These are phyloP conservation scores for Trissolcus japonicus DNA, from an alignment of 2,888 invertebrate species.

Conservation along the genomic window DNA sequence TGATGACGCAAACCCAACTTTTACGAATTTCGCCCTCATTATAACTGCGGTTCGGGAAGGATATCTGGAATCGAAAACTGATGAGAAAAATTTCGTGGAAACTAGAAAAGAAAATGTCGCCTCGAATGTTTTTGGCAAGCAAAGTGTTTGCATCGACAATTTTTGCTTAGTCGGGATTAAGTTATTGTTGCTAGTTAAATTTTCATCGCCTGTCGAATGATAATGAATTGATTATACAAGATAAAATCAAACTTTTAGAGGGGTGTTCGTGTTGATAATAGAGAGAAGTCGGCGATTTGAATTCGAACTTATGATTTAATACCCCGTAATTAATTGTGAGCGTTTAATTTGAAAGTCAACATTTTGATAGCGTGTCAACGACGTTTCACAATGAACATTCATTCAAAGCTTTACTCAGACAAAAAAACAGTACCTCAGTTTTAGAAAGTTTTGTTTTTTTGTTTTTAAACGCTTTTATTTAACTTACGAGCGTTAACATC, in stretches of 20 bases:
- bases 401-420: not conserved
- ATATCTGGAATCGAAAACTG: constrained; percentile 6
- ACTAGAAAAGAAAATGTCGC: not conserved
- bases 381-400: constrained; percentile 9
- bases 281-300: constrained; percentile 44
- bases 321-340: constrained; percentile 33
- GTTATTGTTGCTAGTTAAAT: constrained; percentile 21
- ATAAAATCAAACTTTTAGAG: constrained; percentile 36
- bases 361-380: constrained; percentile 23
- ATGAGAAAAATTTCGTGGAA: constrained; percentile 2
- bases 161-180: constrained; percentile 14
- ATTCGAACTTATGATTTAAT: constrained; percentile 34
- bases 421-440: not conserved
- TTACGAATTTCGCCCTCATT: constrained; percentile 15
- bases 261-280: constrained; percentile 48
- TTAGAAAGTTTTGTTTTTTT: not conserved
- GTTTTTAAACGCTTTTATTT: too few species aligned
- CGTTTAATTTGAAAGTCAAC: constrained; percentile 19
- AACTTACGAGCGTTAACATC: too few species aligned
- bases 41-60: not conserved
- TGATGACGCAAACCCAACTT: constrained; percentile 10
- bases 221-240: constrained; percentile 48
- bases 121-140: not conserved
- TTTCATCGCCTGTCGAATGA: constrained; percentile 31
- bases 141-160: not conserved